Conservation (phyloP, 2,888 invertebrate species). For the Eustalomyia histrio region DNA sequence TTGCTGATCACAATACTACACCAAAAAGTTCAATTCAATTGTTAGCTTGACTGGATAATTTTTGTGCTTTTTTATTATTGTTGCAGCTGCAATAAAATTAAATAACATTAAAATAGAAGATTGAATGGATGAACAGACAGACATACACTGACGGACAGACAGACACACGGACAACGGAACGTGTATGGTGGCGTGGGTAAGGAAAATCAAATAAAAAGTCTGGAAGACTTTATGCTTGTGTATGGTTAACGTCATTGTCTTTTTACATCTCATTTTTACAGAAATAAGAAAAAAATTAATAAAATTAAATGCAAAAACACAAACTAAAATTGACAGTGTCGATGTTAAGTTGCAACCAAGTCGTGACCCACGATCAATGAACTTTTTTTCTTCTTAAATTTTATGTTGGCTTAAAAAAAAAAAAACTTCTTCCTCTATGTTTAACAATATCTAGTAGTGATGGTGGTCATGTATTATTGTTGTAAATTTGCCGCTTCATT, state of each 20-base stretch:
- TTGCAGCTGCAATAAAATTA: conserved; percentile 66
- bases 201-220: conserved; percentile 24
- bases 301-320: conserved; percentile 48
- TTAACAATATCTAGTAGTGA: conserved; percentile 49
- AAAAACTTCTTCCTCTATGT: conserved; percentile 49
- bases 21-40: conserved; percentile 66
- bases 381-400: conserved; percentile 66
- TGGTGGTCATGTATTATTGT: conserved; percentile 61
- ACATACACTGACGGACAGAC: neutral
- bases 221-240: conserved; percentile 38
- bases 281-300: conserved; percentile 2
- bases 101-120: conserved; percentile 63
- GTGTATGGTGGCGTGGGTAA: conserved; percentile 60
- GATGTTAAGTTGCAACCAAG: conserved; percentile 64
- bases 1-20: conserved; percentile 54
- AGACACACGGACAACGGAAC: conserved; percentile 2
- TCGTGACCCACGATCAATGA: conserved; percentile 77
- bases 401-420: conserved; percentile 14
- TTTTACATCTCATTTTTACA: conserved; percentile 60
- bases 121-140: conserved; percentile 44
- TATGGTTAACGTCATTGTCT: conserved; percentile 38
- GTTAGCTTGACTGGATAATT: conserved; percentile 64
- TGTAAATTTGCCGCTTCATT: conserved; percentile 59
- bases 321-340: conserved; percentile 64
- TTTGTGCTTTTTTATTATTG: conserved; percentile 50